Evolutionary conservation across 2,113 vertebrate species (phyloP), one percentile per base, ranked within the genome.

Genomic region (Hemicordylus capensis): DNA sequence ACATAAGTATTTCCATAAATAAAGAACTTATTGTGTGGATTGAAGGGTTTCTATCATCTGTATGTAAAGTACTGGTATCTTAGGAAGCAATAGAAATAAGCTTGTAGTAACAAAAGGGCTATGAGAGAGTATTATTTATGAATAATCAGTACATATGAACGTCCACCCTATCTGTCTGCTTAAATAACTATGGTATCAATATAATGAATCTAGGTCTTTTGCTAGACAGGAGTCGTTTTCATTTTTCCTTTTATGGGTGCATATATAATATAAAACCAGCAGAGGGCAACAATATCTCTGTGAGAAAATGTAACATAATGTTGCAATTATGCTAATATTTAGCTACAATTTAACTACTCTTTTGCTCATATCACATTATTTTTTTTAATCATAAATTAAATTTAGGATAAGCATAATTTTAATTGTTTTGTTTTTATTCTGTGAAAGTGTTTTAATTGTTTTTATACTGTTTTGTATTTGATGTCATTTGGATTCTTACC

Each of bases 261-360:
- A 48, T 87, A 83, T 92, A 79, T 86, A 86, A 83, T 89, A 81
- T 93, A 91, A n/a, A 79, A n/a, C 89, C 93, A 95, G 92, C 85
- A 87, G 91, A 91, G 14, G 83, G 90, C 94, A 92, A 85, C 89
- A 79, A 88, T 64, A 90, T 74, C 79, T 73, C 86, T 88, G 87
- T 12, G 56, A 89, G 37, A 72, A 46, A 80, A 81, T 67, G 58
- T 64, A 87, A 12, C 54, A 91, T 67, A 78, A 61, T 39, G 51
- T 76, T 17, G 2, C 46, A 48, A 54, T 85, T 85, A 69, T 22
- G 8, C 37, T 88, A 88, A 79, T 66, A 39, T 84, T 54, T 88
- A 83, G 82, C 79, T 77, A 34, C 20, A 80, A 37, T 37, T 81
- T 37, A 1, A 2, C 63, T 8, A 66, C 58, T 66, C 26, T 17